Evolutionary conservation across 30 jellyfish, hydroid and myxozoan genomes (phyloP).

Genomic region (Turritopsis dohrnii): DNA sequence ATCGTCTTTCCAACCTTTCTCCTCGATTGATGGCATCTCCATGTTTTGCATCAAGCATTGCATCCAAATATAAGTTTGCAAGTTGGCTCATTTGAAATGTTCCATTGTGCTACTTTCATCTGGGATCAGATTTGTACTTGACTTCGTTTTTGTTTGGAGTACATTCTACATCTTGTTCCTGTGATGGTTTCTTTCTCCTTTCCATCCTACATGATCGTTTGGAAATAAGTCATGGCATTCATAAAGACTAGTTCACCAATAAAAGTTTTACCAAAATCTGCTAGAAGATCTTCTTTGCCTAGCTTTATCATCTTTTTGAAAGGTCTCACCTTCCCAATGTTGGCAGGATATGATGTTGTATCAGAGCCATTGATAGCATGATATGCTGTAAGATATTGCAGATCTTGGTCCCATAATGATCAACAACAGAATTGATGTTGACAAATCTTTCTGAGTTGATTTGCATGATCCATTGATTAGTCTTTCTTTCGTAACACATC

Average conservation of each 20-base stretch:
- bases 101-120: too few relatives aligned
- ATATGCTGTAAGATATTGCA: neutral
- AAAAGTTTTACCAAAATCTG: neutral
- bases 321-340: conserved; percentile 9
- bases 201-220: neutral
- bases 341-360: conserved; percentile 3
- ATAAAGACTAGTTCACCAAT: neutral
- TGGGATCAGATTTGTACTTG: too few relatives aligned
- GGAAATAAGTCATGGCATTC: conserved; percentile 1
- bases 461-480: neutral
- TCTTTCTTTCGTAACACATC: conserved; percentile 3
- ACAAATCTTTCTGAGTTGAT: neutral
- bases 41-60: too few relatives aligned
- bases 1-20: too few relatives aligned
- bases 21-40: too few relatives aligned
- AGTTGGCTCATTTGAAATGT: too few relatives aligned
- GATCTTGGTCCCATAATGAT: neutral
- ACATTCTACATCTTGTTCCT: too few relatives aligned
- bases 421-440: too few relatives aligned
- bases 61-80: too few relatives aligned
- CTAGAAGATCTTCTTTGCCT: neutral
- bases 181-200: neutral
- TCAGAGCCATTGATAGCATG: neutral
- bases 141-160: too few relatives aligned
- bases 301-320: neutral